A percentile compares a stretch with the other conserved stretches of the same genome.
These are phyloP conservation scores for Centruroides sculpturatus DNA, from an alignment of 1,140 invertebrate species.

Conservation along the genomic window DNA sequence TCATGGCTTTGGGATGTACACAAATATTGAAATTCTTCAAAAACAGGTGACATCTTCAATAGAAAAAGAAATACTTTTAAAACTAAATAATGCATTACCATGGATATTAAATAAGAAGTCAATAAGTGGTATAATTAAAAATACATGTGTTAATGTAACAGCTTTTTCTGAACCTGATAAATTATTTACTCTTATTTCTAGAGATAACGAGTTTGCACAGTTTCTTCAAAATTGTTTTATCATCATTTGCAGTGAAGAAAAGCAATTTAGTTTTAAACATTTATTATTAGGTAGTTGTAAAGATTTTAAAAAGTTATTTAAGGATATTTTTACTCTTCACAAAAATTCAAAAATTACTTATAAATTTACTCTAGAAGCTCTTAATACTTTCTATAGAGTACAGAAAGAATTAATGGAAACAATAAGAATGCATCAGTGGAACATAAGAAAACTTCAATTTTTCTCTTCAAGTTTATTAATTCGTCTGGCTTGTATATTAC, in stretches of 20 bases:
- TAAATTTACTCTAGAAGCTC: slow-evolving; percentile 2
- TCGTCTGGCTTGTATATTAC: slow-evolving; percentile 2
- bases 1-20: slow-evolving; percentile 11
- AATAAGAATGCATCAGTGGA: not conserved
- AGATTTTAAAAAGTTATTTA: too few species aligned
- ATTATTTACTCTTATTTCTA: not conserved
- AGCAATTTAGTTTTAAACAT: slow-evolving; percentile 6
- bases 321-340: not conserved
- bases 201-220: slow-evolving; percentile 2
- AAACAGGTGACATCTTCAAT: slow-evolving; percentile 1
- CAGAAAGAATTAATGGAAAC: slow-evolving; percentile 13
- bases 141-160: slow-evolving; percentile 7
- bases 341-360: not conserved
- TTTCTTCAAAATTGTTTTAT: slow-evolving; percentile 8
- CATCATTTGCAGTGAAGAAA: slow-evolving; percentile 4
- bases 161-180: slow-evolving; percentile 3
- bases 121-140: slow-evolving; percentile 1
- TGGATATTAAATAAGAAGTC: slow-evolving; percentile 7
- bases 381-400: slow-evolving; percentile 5
- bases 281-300: not conserved
- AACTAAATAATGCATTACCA: slow-evolving; percentile 2
- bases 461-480: not conserved
- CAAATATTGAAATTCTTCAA: slow-evolving; percentile 4
- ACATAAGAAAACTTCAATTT: too few species aligned
- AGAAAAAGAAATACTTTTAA: slow-evolving; percentile 4